Base-by-base conservation (phyloP, 2,113 vertebrate genomes). In the Drymodes brunneopygia region DNA sequence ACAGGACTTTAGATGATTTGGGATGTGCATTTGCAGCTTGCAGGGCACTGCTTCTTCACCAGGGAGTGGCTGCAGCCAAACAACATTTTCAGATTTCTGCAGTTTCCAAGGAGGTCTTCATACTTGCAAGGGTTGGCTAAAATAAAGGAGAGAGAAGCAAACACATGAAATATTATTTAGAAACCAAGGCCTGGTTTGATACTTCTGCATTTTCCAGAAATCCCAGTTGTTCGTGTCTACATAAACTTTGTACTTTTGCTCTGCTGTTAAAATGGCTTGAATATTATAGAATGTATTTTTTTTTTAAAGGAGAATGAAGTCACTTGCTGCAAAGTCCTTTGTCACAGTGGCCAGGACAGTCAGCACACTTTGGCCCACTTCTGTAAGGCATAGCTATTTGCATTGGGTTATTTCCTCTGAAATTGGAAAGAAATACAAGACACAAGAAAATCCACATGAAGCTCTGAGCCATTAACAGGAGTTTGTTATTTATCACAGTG, bases 271-370 rank as follows among this genome's bases (percentile, higher is more conserved):
- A 54, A 47, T 54, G 18, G 9, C 8, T 33, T 61, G 15, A 81
- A 23, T 53, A 38, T 57, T 69, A 35, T 2, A 29, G 23, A 44
- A 51, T 50, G 12, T 4, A 7, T 3, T 0, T 4, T n/a, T 71
- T 75, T 45, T 44, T 4, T 29, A 21, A 38, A 69, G 42, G 23
- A 65, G 56, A 56, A 45, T 20, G 10, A 4, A 21, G 38, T 19
- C 28, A 98, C 98, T 98, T 97, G 98, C 98, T 98, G 80, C 98
- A 98, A 40, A 98, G 97, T 31, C 95, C 93, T 53, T 78, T 79
- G 23, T 98, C 97, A 58, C 97, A 98, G 72, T 96, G 7, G 6
- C 75, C 28, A 2, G 96, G 97, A 54, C 98, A 98, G 10, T 96
- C 96, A 54, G 36, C 88, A 86, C 97, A 98, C 54, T 53, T 54